Evolutionary conservation across 1,140 invertebrate genomes (phyloP), one percentile per base, ranked within the genome.

Genomic region (Bombus consobrinus): DNA sequence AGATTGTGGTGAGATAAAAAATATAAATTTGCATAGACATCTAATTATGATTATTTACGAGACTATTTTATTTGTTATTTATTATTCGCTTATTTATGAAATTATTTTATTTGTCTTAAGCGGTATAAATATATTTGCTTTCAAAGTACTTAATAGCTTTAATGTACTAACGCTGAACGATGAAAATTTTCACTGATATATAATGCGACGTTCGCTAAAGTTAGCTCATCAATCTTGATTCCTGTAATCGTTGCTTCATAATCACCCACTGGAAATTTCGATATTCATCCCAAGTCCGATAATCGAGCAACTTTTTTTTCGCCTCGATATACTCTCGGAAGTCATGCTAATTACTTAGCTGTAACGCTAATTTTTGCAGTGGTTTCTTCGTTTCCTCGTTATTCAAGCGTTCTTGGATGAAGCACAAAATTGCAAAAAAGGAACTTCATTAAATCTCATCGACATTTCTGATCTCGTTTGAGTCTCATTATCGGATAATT

Each of bases 191-290:
- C n/a, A 1, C 13, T 12, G 41, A 37, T 43, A 74, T 62, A 62
- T 53, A 74, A 73, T 68, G 32, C 25, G 10, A 0, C 0, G n/a
- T 53, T 53, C 47, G 3, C 73, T 34, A 47, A 85, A 66, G 66
- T 64, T 71, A 83, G 25, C 64, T 74, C 59, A 18, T 74, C 72
- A 39, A 22, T 64, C 39, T 43, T 66, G 72, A 81, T 85, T 59
- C 59, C 37, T 62, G 77, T 66, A 83, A 86, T 79, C 83, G 64
- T 66, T 82, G 76, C 22, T 89, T 71, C 66, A 34, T 57, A 87
- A 53, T 32, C 83, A 66, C 34, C 78, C 32, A 3, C 62, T 28
- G 41, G 47, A 59, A 39, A 89, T 87, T 64, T 74, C 62, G 43
- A 86, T 78, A 81, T 85, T 81, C 76, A 39, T 71, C 43, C 18